Conservation (phyloP, 1,140 invertebrate genomes). For the Drosophila bifasciata region DNA sequence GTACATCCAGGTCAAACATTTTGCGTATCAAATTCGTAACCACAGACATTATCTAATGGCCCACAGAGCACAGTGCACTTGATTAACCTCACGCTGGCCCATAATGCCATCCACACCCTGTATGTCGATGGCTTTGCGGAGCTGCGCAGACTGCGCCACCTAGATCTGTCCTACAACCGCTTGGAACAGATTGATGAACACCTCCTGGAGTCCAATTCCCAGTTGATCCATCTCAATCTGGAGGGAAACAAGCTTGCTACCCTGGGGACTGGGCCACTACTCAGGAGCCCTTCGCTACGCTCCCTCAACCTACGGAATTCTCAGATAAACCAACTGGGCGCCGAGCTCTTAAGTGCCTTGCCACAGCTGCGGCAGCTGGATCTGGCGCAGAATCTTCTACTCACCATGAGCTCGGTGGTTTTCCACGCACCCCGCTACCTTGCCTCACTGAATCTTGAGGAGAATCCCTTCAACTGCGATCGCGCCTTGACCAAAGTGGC, state of each 20-base stretch:
- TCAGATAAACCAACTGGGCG: conserved; percentile 67
- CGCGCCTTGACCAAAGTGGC: conserved; percentile 52
- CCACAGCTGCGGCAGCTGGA: conserved; percentile 69
- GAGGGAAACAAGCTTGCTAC: conserved; percentile 75
- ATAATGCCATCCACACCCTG: conserved; percentile 74
- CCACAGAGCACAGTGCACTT: conserved; percentile 61
- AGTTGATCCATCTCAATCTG: conserved; percentile 63
- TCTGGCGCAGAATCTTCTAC: conserved; percentile 70
- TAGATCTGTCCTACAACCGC: conserved; percentile 80
- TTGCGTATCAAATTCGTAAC: background rate
- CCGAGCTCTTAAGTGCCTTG: conserved; percentile 48
- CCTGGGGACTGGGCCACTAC: conserved; percentile 46
- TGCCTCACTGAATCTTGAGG: conserved; percentile 58
- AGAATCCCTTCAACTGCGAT: conserved; percentile 77
- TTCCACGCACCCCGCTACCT: conserved; percentile 60
- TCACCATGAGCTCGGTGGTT: conserved; percentile 56
- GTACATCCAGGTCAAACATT: conserved; percentile 44
- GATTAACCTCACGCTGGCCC: conserved; percentile 59
- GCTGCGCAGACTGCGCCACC: conserved; percentile 48
- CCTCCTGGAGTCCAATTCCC: conserved; percentile 64
- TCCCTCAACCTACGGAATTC: conserved; percentile 69
- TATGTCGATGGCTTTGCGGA: conserved; percentile 67
- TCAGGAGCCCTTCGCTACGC: conserved; percentile 61
- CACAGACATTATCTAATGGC: background rate
- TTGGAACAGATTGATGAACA: conserved; percentile 75